Conservation (phyloP, 2,797 vertebrate species). For the Crenuchus spilurus region DNA sequence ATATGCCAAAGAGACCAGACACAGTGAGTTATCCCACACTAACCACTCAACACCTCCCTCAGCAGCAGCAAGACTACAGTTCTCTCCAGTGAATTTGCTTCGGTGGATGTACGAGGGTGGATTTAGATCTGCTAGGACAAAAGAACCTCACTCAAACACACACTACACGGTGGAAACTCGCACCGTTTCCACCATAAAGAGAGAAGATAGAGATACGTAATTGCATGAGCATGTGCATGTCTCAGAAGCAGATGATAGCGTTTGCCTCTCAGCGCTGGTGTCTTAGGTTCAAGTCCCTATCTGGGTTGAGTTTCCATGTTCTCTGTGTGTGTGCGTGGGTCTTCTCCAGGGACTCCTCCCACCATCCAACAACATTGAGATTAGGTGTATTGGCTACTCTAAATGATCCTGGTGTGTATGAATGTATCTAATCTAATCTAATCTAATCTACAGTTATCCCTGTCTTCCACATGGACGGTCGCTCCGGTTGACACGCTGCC, state of each 20-base stretch:
- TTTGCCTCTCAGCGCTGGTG: slow-evolving; percentile 29
- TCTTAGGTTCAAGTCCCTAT: neutral
- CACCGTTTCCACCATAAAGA: slow-evolving; percentile 3
- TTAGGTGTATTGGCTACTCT: no score
- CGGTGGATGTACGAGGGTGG: slow-evolving; percentile 36
- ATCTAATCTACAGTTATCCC: no score
- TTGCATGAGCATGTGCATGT: neutral
- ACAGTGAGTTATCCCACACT: slow-evolving; percentile 40
- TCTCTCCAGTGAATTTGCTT: slow-evolving; percentile 24
- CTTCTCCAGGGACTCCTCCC: no score
- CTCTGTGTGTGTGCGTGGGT: no score
- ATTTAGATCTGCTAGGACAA: slow-evolving; percentile 45
- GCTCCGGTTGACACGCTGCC: neutral
- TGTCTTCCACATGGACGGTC: no score
- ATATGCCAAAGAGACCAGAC: slow-evolving; percentile 15
- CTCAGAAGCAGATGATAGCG: slow-evolving; percentile 40
- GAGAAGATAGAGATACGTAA: slow-evolving; percentile 7
- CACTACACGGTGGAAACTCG: slow-evolving; percentile 16
- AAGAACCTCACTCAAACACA: slow-evolving; percentile 27
- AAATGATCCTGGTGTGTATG: no score
- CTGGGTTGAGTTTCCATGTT: no score
- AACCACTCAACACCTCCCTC: slow-evolving; percentile 3
- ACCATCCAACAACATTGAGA: no score
- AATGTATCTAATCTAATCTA: no score
- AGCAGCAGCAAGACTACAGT: slow-evolving; percentile 7